These are phyloP conservation scores for Diorhabda sublineata DNA, from an alignment of 1,140 invertebrate genomes.

Conservation along the genomic window DNA sequence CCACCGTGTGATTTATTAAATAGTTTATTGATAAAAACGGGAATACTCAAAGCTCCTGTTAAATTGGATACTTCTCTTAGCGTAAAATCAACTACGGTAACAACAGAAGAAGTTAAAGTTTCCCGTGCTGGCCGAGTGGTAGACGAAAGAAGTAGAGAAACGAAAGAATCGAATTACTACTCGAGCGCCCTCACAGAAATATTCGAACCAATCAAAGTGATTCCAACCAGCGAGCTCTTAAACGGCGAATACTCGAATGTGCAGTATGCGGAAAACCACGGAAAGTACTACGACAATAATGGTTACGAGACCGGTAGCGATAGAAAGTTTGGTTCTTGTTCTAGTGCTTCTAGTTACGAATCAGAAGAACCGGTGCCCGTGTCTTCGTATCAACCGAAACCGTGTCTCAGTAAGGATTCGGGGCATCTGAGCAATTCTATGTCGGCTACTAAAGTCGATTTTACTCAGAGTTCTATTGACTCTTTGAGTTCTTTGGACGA, in stretches of 20 bases:
- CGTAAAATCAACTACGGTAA: conserved; percentile 68
- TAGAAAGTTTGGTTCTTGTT: conserved; percentile 43
- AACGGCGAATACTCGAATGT: conserved; percentile 34
- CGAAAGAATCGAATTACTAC: conserved; percentile 69
- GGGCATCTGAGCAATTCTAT: conserved; percentile 40
- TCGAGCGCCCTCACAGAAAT: conserved; percentile 65
- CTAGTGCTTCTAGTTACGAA: conserved; percentile 45
- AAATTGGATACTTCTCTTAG: conserved; percentile 69
- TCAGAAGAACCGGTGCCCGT: conserved; percentile 33
- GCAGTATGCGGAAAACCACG: conserved; percentile 28
- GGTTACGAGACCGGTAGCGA: conserved; percentile 32
- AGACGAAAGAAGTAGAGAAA: conserved; percentile 67
- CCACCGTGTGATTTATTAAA: conserved; percentile 70
- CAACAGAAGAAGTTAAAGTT: conserved; percentile 70
- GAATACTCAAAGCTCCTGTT: conserved; percentile 65
- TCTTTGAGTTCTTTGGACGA: conserved; percentile 46
- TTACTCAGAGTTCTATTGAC: conserved; percentile 42
- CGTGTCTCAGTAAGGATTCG: conserved; percentile 43
- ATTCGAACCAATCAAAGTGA: conserved; percentile 61
- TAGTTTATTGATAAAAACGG: conserved; percentile 64
- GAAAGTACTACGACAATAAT: conserved; percentile 28
- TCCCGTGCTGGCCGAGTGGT: conserved; percentile 64
- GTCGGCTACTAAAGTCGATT: conserved; percentile 43
- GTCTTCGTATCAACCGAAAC: conserved; percentile 28
- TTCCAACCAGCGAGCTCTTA: conserved; percentile 46